These are phyloP conservation scores for Gryllus bimaculatus DNA, from an alignment of 1,140 invertebrate species.

Conservation along the genomic window DNA sequence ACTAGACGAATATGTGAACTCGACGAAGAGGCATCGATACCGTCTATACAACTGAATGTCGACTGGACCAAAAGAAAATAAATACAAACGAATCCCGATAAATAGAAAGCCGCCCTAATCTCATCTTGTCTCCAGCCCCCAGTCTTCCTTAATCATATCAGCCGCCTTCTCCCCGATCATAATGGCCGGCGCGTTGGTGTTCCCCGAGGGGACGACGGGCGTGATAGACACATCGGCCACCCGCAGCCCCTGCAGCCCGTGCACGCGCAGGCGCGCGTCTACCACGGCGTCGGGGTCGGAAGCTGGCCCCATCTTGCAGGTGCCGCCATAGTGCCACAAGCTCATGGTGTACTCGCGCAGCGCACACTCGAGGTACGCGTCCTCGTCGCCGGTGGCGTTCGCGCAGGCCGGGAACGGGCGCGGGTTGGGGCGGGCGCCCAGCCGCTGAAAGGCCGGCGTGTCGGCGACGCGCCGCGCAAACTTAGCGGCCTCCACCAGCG, in stretches of 20 bases:
- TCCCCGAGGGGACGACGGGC: constrained; percentile 33
- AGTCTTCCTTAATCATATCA: constrained; percentile 37
- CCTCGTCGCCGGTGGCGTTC: constrained; percentile 16
- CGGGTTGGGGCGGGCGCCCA: constrained; percentile 43
- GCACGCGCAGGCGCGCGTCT: constrained; percentile 28
- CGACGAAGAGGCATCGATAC: too few species aligned
- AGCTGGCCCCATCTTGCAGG: constrained; percentile 30
- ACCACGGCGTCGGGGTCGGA: constrained; percentile 37
- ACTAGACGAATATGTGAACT: too few species aligned
- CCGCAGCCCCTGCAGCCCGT: constrained; percentile 39
- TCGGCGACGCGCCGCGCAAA: not conserved
- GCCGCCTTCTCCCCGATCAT: constrained; percentile 44
- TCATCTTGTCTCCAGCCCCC: not conserved
- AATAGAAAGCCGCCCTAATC: too few species aligned
- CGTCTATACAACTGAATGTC: too few species aligned
- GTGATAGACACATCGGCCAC: constrained; percentile 44
- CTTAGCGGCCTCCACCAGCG: constrained; percentile 49
- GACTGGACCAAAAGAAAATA: too few species aligned
- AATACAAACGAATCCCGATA: too few species aligned
- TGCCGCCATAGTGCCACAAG: not conserved
- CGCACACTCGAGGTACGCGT: constrained; percentile 28
- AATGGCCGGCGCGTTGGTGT: constrained; percentile 38
- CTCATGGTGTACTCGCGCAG: not conserved
- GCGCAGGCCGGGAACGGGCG: constrained; percentile 30
- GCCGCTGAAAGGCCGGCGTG: constrained; percentile 42